Base-by-base conservation (phyloP, 2,797 vertebrate species). In the Pyrocephalus nanus region DNA sequence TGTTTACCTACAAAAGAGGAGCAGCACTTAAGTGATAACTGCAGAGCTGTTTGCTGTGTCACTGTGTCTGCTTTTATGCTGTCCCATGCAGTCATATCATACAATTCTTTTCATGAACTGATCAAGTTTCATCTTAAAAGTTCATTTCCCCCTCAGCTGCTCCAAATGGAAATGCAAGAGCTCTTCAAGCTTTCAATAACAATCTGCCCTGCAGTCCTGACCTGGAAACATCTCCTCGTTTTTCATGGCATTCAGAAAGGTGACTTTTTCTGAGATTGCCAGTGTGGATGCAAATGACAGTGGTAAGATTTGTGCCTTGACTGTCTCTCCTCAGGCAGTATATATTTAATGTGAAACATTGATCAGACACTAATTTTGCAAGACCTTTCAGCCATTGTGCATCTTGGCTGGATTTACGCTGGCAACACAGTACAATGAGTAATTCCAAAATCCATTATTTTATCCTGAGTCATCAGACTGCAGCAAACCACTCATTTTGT, bases 361-460 rank as follows among this genome's bases (percentile, higher is more conserved):
- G 58, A 94, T 87, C 66, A 90, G 85, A 84, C 29, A 60, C 40
- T 83, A 91, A 77, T 92, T 92, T 90, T 95, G 90, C 76, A 94
- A 96, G 76, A 95, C 20, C 60, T 93, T 92, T 90, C 67, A 92
- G 85, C 81, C 73, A 43, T 78, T 92, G 70, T 86, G 75, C 51
- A 29, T 93, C 60, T 85, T 88, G 94, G 95, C 92, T 67, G 84
- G 87, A 92, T 95, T 93, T 90, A 64, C 79, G 53, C 85, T 95
- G 93, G 95, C 95, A 97, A 67, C 51, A 43, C 53, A 88, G 71
- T 61, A 90, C 96, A 92, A 82, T 40, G 20, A 93, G 64, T 66
- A 57, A 91, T 88, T 97, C 92, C 89, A 96, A 95, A 89, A 90
- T 86, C 82, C 96, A 74, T 96, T 96, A 93, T 92, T 96, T 93